phyloP scores from a whole-genome alignment of 2,888 invertebrate species.

The Tinea trinotella region DNA sequence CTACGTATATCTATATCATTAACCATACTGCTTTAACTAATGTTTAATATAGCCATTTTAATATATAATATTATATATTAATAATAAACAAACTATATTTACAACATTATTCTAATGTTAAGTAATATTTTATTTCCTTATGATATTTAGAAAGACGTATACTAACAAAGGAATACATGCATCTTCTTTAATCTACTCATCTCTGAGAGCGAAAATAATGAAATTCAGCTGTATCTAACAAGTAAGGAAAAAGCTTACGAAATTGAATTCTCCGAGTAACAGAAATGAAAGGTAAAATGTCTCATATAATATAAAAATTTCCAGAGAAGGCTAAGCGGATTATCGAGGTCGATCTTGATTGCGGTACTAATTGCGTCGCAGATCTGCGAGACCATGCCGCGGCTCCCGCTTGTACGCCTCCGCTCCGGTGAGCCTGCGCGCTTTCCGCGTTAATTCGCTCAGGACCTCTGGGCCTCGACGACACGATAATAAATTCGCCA shows the following conservation, averaged over 20 bases:
- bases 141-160: too few species aligned
- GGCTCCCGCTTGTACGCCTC: not conserved
- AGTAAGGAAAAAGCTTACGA: constrained; percentile 14
- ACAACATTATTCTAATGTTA: too few species aligned
- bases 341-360: constrained; percentile 19
- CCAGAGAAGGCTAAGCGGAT: constrained; percentile 14
- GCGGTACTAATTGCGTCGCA: constrained; percentile 18
- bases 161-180: not conserved
- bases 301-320: constrained; percentile 16
- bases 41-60: too few species aligned
- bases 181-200: not conserved
- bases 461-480: constrained; percentile 14
- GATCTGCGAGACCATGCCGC: constrained; percentile 2
- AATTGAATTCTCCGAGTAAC: constrained; percentile 2
- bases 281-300: constrained; percentile 15
- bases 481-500: constrained; percentile 15
- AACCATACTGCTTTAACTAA: too few species aligned
- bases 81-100: too few species aligned
- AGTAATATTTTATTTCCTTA: too few species aligned
- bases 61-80: too few species aligned
- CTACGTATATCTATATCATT: too few species aligned
- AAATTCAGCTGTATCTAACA: constrained; percentile 5
- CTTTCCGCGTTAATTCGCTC: constrained; percentile 14
- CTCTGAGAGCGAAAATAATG: not conserved
- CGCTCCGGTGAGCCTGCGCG: not conserved